Base-by-base conservation (phyloP, 1,140 invertebrate species). In the Varroa destructor region DNA sequence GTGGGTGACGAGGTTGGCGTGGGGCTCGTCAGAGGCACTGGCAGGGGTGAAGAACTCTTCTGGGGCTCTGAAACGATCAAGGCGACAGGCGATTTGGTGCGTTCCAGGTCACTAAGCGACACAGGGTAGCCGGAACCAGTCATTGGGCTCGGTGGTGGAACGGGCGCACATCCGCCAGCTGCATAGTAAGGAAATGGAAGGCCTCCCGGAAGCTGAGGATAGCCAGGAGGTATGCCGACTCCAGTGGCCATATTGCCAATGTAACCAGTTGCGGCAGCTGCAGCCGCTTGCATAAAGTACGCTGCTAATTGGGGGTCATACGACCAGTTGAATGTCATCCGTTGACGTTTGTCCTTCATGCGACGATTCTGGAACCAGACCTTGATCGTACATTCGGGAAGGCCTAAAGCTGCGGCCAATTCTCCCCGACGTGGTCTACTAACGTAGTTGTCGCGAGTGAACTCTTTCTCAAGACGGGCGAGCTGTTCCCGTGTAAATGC, bases 351-450 rank as follows among this genome's bases (percentile, higher is more conserved):
- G 81, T 97, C 93, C 78, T 98, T 98, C 95, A 98, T 98, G n/a
- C 95, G 84, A 12, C 95, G 85, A 77, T 98, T 98, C 85, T 98
- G 95, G 78, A 98, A 98, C 95, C 95, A 98, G 1, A 98, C 94
- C 87, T 99, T 99, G 73, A 99, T 99, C 0, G 96, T 99, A 10
- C 90, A 91, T 80, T 99, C 97, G 0, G 95, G 93, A 0, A 99
- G 82, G 75, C 90, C 88, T 14, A 99, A 83, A 75, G 94, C 88
- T 1, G 89, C 85, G 0, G 97, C 95, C n/a, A 99, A 80, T 80
- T 99, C 95, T 78, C 92, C 94, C 73, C 97, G 82, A 73, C 91
- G 84, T 0, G 94, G 94, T 64, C 95, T 82, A 0, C 91, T 96
- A 0, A 99, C 93, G 79, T 99, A 99, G 80, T 97, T 98, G 81